Evolutionary conservation across 92 coral and sea anemone genomes (phyloP).

Genomic region (Muricea muricata): DNA sequence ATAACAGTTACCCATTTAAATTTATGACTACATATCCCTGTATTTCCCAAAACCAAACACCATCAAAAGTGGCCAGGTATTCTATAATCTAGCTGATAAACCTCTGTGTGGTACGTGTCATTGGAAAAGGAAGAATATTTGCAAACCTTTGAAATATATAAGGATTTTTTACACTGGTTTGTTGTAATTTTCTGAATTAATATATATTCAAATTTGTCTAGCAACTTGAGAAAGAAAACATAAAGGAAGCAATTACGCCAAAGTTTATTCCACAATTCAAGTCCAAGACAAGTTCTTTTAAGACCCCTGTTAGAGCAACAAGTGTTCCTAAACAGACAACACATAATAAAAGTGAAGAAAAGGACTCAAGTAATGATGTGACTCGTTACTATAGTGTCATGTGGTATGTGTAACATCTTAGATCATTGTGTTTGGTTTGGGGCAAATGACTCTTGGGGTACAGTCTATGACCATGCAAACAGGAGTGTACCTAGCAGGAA

Average conservation of each 20-base stretch:
- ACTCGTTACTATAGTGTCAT: constrained; percentile 77
- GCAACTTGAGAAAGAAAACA: not conserved
- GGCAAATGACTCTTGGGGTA: too few species aligned
- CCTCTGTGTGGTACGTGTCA: too few species aligned
- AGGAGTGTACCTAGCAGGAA: too few species aligned
- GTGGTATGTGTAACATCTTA: constrained; percentile 82
- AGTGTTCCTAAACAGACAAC: not conserved
- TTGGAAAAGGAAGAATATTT: too few species aligned
- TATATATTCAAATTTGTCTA: not conserved
- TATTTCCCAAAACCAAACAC: too few species aligned
- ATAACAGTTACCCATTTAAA: too few species aligned
- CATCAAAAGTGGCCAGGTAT: too few species aligned
- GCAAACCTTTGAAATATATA: too few species aligned
- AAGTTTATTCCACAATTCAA: not conserved
- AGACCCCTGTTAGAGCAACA: not conserved
- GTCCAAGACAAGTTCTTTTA: not conserved
- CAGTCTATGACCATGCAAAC: too few species aligned
- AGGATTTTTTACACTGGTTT: not conserved
- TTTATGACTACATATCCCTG: too few species aligned
- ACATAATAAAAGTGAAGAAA: not conserved
- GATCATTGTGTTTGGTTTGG: too few species aligned
- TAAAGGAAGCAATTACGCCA: not conserved
- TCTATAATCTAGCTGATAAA: too few species aligned
- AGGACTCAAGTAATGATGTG: constrained; percentile 46
- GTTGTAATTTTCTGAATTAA: not conserved